phyloP scores from a whole-genome alignment of 2,797 vertebrate genomes.

The Rachycentron canadum region DNA sequence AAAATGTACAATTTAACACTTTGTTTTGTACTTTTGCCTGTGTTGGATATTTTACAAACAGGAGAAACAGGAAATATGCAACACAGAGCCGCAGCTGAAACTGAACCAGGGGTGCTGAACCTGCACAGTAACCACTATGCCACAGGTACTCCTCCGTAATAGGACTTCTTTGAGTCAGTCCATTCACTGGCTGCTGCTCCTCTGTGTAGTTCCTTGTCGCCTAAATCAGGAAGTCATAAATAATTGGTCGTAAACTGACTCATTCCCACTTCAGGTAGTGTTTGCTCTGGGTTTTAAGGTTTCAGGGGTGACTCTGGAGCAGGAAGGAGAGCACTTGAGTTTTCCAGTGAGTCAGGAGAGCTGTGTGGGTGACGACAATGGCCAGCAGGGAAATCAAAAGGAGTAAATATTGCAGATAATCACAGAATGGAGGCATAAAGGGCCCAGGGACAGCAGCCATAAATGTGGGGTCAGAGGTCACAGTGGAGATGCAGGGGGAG shows the following conservation, averaged over 20 bases:
- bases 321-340: constrained; percentile 69
- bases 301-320: constrained; percentile 33
- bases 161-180: not conserved
- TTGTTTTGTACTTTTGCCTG: too few species aligned
- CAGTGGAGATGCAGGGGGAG: constrained; percentile 70
- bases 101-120: not conserved
- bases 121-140: not conserved
- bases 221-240: constrained; percentile 49
- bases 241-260: constrained; percentile 34
- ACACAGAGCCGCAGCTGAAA: constrained; percentile 1
- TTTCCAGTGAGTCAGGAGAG: constrained; percentile 43
- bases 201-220: constrained; percentile 16
- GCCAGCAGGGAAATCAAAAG: constrained; percentile 74
- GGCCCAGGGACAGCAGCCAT: constrained; percentile 69
- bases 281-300: constrained; percentile 58
- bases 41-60: too few species aligned
- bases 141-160: not conserved
- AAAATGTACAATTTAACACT: too few species aligned
- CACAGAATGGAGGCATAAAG: constrained; percentile 80
- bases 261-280: constrained; percentile 56
- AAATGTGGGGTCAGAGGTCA: constrained; percentile 83
- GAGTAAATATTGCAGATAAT: constrained; percentile 86
- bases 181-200: constrained; percentile 15
- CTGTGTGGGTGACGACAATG: constrained; percentile 56
- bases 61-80: not conserved